Conservation (phyloP, 2,888 invertebrate species). For the Leptinotarsa juncta region DNA sequence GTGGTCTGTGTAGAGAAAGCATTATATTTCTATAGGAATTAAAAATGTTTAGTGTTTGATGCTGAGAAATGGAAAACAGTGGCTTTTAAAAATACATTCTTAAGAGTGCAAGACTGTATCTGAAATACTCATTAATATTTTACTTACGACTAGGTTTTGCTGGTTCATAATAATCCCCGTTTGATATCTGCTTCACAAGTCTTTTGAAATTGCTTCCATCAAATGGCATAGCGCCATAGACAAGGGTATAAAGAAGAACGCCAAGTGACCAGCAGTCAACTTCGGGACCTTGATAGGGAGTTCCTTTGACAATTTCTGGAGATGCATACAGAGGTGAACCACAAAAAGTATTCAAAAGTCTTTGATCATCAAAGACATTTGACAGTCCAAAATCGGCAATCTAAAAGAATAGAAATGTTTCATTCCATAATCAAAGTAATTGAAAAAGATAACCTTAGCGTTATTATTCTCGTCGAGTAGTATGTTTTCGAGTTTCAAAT, state of each 20-base stretch:
- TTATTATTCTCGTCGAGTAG: constrained; percentile 92
- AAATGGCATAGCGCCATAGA: constrained; percentile 99
- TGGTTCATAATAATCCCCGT: constrained; percentile 97
- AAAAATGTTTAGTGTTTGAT: not conserved
- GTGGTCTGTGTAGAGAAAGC: not conserved
- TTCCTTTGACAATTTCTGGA: constrained; percentile 97
- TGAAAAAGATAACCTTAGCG: constrained; percentile 80
- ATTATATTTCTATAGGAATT: not conserved
- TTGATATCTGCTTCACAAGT: constrained; percentile 95
- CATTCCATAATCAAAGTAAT: constrained; percentile 9
- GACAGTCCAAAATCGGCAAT: constrained; percentile 99
- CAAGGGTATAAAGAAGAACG: constrained; percentile 95
- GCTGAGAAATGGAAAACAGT: not conserved
- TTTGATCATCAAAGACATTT: constrained; percentile 93
- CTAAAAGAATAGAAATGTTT: constrained; percentile 66
- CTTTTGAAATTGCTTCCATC: constrained; percentile 98
- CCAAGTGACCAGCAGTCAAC: constrained; percentile 96
- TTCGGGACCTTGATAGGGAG: constrained; percentile 97
- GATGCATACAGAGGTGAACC: constrained; percentile 97
- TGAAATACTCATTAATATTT: not conserved
- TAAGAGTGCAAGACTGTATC: too few relatives aligned
- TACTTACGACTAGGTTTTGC: constrained; percentile 88
- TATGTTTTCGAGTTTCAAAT: constrained; percentile 96
- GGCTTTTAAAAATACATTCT: too few relatives aligned
- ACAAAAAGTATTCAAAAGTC: constrained; percentile 91